Conservation (phyloP, 2,888 invertebrate genomes). For the Melanchra persicariae region DNA sequence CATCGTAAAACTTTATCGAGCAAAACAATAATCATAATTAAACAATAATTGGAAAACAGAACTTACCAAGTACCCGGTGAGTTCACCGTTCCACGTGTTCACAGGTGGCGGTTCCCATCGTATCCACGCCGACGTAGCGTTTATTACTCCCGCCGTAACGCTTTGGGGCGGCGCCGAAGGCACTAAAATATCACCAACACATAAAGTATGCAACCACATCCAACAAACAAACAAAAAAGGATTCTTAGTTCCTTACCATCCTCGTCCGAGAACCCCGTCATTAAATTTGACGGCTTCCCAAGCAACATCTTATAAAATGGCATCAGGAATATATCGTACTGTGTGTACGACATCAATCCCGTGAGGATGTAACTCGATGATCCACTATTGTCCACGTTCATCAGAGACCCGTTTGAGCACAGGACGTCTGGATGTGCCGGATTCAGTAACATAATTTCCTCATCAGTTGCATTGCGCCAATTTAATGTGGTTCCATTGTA, state of each 20-base stretch:
- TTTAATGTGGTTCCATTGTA: constrained; percentile 87
- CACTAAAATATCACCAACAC: constrained; percentile 88
- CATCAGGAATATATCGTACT: constrained; percentile 97
- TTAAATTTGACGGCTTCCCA: constrained; percentile 98
- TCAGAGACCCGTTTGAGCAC: constrained; percentile 92
- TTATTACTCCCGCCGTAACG: constrained; percentile 95
- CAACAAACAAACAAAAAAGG: constrained; percentile 47
- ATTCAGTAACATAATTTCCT: constrained; percentile 78
- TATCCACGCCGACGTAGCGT: constrained; percentile 95
- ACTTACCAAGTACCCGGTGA: constrained; percentile 97
- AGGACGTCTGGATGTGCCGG: constrained; percentile 77
- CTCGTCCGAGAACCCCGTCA: constrained; percentile 96
- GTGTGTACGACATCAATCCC: constrained; percentile 95
- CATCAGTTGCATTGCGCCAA: constrained; percentile 84
- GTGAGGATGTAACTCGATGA: constrained; percentile 94
- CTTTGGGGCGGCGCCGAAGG: constrained; percentile 95
- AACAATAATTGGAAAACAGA: constrained; percentile 65
- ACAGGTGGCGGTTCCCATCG: constrained; percentile 95
- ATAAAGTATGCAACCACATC: constrained; percentile 63
- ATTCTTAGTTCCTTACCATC: constrained; percentile 91
- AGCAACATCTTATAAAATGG: constrained; percentile 97
- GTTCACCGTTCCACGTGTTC: constrained; percentile 94
- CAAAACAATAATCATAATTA: constrained; percentile 67
- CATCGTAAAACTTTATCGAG: constrained; percentile 67
- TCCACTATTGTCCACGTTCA: constrained; percentile 93